Base-by-base conservation (phyloP, 2,888 invertebrate species). In the Boloria selene region DNA sequence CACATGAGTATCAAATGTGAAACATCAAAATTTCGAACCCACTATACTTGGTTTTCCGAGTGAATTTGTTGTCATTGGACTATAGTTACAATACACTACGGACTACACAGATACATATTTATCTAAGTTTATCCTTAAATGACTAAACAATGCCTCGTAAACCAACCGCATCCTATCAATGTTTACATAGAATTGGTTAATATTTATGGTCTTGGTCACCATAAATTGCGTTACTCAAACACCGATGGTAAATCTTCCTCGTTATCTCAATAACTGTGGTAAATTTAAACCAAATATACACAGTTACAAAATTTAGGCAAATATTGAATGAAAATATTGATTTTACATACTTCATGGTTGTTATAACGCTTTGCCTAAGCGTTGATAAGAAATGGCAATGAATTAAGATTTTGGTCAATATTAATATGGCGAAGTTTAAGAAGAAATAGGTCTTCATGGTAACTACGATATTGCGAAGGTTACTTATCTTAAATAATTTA, bases 211-310 rank as follows among this genome's bases (percentile, higher is more conserved):
- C 14, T 56, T 22, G 44, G 38, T 53, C 14, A 51, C 55, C 47
- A 58, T 67, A 69, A 61, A 65, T 61, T 50, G 65, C 45, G 45
- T 45, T 60, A 55, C 55, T 14, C 55, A 67, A 69, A 69, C 66
- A 65, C 16, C 50, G 44, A 56, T 51, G 38, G 50, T 63, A 63
- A 65, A 65, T 63, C 47, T 58, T 13, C 31, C 31, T 7, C 22
- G 3, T 68, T 62, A 70, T 69, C 68, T 68, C 13, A 47, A 17
- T 26, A 47, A 4, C 53, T 13, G 17, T 53, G 59, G 64, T 49
- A 53, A 64, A 51, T 52, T 38, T 13, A 54, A 54, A 16, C n/a
- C 38, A 55, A 63, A 64, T 59, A 52, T 52, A 16, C 53, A 53
- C 38, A 53, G 38, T 31, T 64, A 56, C 45, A 47, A 45, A 38